These are phyloP conservation scores for Pyralis farinalis DNA, from an alignment of 2,888 invertebrate species.

Conservation along the genomic window DNA sequence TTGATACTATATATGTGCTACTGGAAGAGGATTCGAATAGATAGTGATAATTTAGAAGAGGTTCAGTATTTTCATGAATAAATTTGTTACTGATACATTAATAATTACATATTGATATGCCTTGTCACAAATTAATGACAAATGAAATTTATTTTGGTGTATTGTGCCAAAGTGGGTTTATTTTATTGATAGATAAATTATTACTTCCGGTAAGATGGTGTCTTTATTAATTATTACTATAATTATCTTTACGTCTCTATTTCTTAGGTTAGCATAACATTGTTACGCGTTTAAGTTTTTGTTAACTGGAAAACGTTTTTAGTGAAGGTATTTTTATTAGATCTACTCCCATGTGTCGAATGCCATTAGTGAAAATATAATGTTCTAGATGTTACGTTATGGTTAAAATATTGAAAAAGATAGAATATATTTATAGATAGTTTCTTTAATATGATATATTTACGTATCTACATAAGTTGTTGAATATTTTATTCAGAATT, in stretches of 20 bases:
- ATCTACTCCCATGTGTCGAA: conserved; percentile 39
- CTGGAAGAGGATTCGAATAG: too few relatives aligned
- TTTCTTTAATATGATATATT: conserved; percentile 32
- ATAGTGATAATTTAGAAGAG: too few relatives aligned
- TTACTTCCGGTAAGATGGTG: conserved; percentile 1
- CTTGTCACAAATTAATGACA: background rate
- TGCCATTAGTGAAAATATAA: conserved; percentile 60
- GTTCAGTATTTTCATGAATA: conserved; percentile 5
- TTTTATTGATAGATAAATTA: background rate
- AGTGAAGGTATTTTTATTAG: conserved; percentile 26
- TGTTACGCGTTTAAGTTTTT: conserved; percentile 17
- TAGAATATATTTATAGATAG: conserved; percentile 36
- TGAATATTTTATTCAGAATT: conserved; percentile 73
- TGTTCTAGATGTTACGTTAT: conserved; percentile 10
- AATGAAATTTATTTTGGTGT: conserved; percentile 39
- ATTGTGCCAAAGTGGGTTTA: conserved; percentile 52
- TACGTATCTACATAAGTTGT: conserved; percentile 55
- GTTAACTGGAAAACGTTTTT: conserved; percentile 30
- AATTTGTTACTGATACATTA: background rate
- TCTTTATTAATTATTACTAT: background rate
- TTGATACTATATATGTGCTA: too few relatives aligned
- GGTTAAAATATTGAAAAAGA: conserved; percentile 17
- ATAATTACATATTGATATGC: too few relatives aligned
- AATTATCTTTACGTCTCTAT: conserved; percentile 2
- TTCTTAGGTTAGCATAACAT: conserved; percentile 23